These are phyloP conservation scores for Novumbra hubbsi DNA, from an alignment of 2,797 vertebrate genomes.

Conservation along the genomic window DNA sequence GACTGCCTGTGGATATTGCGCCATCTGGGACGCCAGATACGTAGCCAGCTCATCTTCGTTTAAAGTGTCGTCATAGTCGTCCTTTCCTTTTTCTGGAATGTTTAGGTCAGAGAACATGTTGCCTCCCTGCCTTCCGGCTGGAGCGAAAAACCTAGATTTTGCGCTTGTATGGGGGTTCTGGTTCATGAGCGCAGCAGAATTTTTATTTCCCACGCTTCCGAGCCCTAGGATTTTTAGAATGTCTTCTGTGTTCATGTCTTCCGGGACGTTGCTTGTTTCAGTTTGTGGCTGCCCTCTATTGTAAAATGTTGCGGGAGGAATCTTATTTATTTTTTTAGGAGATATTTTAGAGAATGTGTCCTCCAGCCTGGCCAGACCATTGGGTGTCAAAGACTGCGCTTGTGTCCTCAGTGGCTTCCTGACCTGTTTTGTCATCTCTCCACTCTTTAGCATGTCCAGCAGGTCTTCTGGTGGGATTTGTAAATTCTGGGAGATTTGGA, in stretches of 20 bases:
- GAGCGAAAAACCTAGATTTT: conserved; percentile 64
- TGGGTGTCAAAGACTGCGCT: conserved; percentile 60
- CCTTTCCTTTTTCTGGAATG: conserved; percentile 70
- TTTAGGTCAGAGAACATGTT: conserved; percentile 59
- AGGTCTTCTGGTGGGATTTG: conserved; percentile 91
- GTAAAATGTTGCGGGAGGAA: conserved; percentile 62
- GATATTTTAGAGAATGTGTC: conserved; percentile 66
- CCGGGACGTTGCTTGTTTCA: conserved; percentile 65
- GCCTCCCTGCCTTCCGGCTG: conserved; percentile 65
- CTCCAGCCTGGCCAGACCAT: conserved; percentile 57
- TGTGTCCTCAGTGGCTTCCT: conserved; percentile 40
- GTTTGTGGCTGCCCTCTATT: conserved; percentile 63
- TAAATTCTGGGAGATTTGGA: conserved; percentile 88
- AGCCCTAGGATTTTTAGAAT: conserved; percentile 85
- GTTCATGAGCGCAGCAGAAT: conserved; percentile 65
- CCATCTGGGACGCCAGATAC: conserved; percentile 81
- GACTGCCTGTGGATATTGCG: conserved; percentile 75
- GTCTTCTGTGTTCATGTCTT: conserved; percentile 82
- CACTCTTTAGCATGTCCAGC: conserved; percentile 81
- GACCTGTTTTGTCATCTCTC: conserved; percentile 63
- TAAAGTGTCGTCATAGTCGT: conserved; percentile 73
- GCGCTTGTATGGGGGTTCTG: conserved; percentile 71
- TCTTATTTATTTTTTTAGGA: conserved; percentile 70
- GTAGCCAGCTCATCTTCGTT: conserved; percentile 85
- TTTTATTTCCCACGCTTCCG: conserved; percentile 67